Base-by-base conservation (phyloP, 1,140 invertebrate genomes). In the Cyphomyrmex costatus region DNA sequence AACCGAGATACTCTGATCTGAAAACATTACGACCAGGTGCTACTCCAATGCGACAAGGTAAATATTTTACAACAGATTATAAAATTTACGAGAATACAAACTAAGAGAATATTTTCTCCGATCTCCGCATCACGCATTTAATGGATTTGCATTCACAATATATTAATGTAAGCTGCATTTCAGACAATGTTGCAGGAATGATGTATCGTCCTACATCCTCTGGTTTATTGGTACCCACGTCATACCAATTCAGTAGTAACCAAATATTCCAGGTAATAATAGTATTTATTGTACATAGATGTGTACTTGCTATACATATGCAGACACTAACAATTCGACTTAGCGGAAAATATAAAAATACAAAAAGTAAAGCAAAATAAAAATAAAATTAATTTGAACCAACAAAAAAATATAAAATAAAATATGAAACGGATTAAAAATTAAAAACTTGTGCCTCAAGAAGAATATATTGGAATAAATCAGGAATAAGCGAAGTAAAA, bases 241-340 rank as follows among this genome's bases (percentile, higher is more conserved):
- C 95, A 58, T 96, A 96, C 89, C 96, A 96, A 82, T 94, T 96
- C 87, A 94, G 95, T 89, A 96, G 95, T 88, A 96, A 96, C 91
- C 96, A 96, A 94, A 95, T 96, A 89, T 96, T 96, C 94, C 96
- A 96, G 96, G 96, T 96, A 94, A 94, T 91, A 91, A 65, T 49
- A 60, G 8, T 12, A 79, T 86, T 89, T 36, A 16, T 51, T 53
- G 71, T 73, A 16, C 33, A 30, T 71, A 49, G 4, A 27, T 85
- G 3, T 51, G 21, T 61, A 68, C 3, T 33, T 6, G n/a, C 6
- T 60, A 10, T 36, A 49, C n/a, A 36, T n/a, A 77, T 14, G 33
- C 46, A 78, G 27, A 80, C 14, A 83, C 24, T 83, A 73, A 83
- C 42, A 74, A 61, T 58, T 36, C 46, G 24, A 12, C 2, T 71